Percentiles rank a stretch among this genome's conserved stretches.
phyloP scores from a whole-genome alignment of 2,797 vertebrate genomes.

The Amniataba percoides region DNA sequence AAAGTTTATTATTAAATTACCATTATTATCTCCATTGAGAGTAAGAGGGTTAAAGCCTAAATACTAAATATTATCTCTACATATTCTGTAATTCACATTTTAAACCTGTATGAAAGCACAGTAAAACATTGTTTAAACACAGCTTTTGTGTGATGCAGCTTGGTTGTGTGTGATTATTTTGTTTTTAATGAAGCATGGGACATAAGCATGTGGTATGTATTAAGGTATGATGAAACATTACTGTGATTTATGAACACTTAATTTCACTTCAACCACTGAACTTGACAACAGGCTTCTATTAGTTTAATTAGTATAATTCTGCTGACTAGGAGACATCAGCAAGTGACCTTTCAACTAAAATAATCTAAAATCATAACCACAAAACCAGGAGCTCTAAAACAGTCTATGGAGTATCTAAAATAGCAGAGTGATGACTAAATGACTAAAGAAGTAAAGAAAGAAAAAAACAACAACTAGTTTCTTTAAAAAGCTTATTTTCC shows the following conservation, averaged over 20 bases:
- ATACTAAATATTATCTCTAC: not conserved
- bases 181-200: not conserved
- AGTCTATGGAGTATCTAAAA: constrained; percentile 31
- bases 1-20: not conserved
- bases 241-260: not conserved
- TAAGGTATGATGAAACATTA: not conserved
- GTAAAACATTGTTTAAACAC: not conserved
- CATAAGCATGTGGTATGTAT: not conserved
- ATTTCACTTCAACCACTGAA: constrained; percentile 1
- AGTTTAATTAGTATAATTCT: constrained; percentile 12
- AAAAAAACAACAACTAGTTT: constrained; percentile 25
- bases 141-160: too few relatives aligned
- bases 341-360: constrained; percentile 36
- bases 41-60: not conserved
- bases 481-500: constrained; percentile 52
- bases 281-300: not conserved
- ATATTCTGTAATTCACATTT: not conserved
- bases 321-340: constrained; percentile 7
- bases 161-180: not conserved
- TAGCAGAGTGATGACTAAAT: constrained; percentile 35
- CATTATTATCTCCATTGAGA: not conserved
- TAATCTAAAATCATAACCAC: constrained; percentile 20
- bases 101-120: not conserved
- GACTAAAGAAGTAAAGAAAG: not conserved
- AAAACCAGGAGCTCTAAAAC: constrained; percentile 16